phyloP scores from a whole-genome alignment of 1,140 invertebrate species.

The Drosophila arizonae region DNA sequence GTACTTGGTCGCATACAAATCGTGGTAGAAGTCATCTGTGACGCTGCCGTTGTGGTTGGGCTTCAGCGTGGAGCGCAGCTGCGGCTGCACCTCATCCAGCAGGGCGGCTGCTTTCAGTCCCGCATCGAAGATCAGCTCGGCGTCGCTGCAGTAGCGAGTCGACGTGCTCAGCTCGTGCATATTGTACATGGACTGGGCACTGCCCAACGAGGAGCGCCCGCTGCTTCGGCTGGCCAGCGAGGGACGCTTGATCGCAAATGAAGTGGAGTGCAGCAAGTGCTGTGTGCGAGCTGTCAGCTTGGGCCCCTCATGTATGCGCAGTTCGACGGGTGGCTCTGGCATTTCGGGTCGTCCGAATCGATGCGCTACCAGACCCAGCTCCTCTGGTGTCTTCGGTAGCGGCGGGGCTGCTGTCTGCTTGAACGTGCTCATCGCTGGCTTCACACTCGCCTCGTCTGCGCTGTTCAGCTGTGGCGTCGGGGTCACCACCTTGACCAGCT shows the following conservation, averaged over 20 bases:
- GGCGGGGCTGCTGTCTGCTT: conserved; percentile 31
- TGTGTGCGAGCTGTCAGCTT: conserved; percentile 59
- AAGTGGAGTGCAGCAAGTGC: conserved; percentile 72
- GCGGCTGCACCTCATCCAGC: conserved; percentile 71
- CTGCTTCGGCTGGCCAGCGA: conserved; percentile 69
- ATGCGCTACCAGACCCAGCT: conserved; percentile 60
- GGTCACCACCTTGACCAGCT: conserved; percentile 68
- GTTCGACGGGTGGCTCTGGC: conserved; percentile 33
- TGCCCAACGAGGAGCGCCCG: conserved; percentile 68
- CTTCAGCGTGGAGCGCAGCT: conserved; percentile 65
- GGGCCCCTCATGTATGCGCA: conserved; percentile 65
- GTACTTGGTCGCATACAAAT: conserved; percentile 67
- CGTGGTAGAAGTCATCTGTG: conserved; percentile 64
- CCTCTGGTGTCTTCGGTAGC: conserved; percentile 51
- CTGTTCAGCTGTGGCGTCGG: conserved; percentile 52
- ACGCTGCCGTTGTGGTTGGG: conserved; percentile 37
- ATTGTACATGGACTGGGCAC: conserved; percentile 74
- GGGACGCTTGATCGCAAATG: conserved; percentile 78
- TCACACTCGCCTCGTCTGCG: conserved; percentile 43
- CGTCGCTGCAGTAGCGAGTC: conserved; percentile 60
- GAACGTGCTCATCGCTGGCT: conserved; percentile 67
- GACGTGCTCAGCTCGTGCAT: conserved; percentile 63
- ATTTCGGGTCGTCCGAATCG: conserved; percentile 58
- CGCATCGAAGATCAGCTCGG: conserved; percentile 65
- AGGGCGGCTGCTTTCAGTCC: conserved; percentile 67